Conservation (phyloP, 1,140 invertebrate species). For the Apis dorsata region DNA sequence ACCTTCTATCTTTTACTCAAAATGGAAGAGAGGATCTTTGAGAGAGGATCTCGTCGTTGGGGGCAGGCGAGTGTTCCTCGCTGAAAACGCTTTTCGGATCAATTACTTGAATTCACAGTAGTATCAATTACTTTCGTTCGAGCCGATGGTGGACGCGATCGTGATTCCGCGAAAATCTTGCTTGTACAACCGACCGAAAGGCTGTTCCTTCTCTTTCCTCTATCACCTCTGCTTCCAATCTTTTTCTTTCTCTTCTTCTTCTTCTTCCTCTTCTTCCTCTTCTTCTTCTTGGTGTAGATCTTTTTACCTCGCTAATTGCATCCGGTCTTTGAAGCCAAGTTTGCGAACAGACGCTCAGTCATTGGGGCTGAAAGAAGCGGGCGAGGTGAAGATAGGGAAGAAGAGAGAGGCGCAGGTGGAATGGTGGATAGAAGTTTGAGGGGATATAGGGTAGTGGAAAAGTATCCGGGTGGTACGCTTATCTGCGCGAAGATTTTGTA, state of each 20-base stretch:
- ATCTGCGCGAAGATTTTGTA: not conserved
- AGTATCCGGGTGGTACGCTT: not conserved
- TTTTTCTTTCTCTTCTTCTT: not conserved
- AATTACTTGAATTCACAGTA: conserved; percentile 45
- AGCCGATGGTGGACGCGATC: conserved; percentile 37
- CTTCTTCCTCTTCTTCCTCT: not conserved
- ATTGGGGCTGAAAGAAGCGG: conserved; percentile 31
- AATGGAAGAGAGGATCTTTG: not conserved
- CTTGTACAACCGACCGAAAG: not conserved
- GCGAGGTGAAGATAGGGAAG: not conserved
- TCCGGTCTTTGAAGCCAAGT: conserved; percentile 59
- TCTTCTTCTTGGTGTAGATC: conserved; percentile 7
- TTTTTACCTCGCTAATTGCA: conserved; percentile 61
- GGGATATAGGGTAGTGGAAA: not conserved
- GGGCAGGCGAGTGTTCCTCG: too few species aligned
- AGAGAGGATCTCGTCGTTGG: not conserved
- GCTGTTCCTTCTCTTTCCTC: not conserved
- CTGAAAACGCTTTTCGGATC: conserved; percentile 27
- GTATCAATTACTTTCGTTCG: conserved; percentile 24
- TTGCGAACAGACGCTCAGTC: conserved; percentile 53
- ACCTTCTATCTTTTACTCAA: not conserved
- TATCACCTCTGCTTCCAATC: not conserved
- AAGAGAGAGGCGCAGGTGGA: conserved; percentile 11
- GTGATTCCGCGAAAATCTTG: conserved; percentile 42
- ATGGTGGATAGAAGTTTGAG: conserved; percentile 4